Percentiles rank a stretch among this genome's conserved stretches.
phyloP scores from a whole-genome alignment of 2,888 invertebrate species.

The Oligia strigilis region DNA sequence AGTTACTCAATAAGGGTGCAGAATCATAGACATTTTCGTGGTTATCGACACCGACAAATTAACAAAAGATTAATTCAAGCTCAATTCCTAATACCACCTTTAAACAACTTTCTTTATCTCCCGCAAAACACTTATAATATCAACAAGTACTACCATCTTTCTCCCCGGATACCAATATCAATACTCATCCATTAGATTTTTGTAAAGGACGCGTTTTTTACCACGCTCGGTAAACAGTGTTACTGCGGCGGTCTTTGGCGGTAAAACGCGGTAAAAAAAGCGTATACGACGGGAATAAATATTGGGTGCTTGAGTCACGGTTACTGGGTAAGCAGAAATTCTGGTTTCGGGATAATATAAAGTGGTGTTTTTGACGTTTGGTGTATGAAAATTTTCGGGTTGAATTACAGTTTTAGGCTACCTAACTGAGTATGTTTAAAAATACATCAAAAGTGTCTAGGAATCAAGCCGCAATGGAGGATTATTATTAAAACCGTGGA shows the following conservation, averaged over 20 bases:
- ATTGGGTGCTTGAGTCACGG: slow-evolving; percentile 60
- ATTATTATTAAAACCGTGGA: no score
- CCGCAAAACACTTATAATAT: slow-evolving; percentile 28
- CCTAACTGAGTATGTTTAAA: no score
- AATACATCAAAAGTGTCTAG: no score
- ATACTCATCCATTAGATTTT: slow-evolving; percentile 60
- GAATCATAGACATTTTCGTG: not conserved
- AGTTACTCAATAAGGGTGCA: no score
- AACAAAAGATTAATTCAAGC: slow-evolving; percentile 34
- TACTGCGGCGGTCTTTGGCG: slow-evolving; percentile 65
- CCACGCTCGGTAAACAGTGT: slow-evolving; percentile 59
- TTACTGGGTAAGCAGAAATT: slow-evolving; percentile 52
- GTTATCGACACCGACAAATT: not conserved
- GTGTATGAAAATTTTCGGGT: no score
- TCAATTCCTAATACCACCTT: slow-evolving; percentile 21
- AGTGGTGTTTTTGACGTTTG: slow-evolving; percentile 11
- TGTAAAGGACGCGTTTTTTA: slow-evolving; percentile 53
- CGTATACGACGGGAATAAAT: slow-evolving; percentile 53
- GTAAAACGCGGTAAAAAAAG: slow-evolving; percentile 59
- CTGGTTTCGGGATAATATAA: slow-evolving; percentile 5
- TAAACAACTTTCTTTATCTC: slow-evolving; percentile 30
- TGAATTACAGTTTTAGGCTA: no score
- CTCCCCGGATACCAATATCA: slow-evolving; percentile 17
- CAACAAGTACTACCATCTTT: slow-evolving; percentile 36
- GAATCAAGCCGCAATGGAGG: no score